These are phyloP conservation scores for Nesidiocoris tenuis DNA, from an alignment of 2,888 invertebrate species.

Conservation along the genomic window DNA sequence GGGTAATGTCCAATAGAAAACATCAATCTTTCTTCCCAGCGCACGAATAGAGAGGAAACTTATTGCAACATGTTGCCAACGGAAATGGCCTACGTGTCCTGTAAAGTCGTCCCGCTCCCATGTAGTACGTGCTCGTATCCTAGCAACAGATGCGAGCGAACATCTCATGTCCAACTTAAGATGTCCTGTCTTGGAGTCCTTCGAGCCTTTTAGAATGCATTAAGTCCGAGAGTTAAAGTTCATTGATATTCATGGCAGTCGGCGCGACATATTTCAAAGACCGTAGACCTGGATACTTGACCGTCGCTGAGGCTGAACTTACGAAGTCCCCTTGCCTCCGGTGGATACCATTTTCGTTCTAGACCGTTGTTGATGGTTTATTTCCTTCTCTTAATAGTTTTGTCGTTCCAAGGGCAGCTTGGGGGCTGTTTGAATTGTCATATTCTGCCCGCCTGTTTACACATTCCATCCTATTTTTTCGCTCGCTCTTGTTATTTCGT, in stretches of 20 bases:
- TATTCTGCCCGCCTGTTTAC: too few relatives aligned
- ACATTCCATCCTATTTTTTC: too few relatives aligned
- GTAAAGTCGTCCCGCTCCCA: not conserved
- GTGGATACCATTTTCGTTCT: too few relatives aligned
- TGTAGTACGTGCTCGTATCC: not conserved
- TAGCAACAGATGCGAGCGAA: constrained; percentile 11
- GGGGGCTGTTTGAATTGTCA: too few relatives aligned
- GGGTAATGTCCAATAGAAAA: too few relatives aligned
- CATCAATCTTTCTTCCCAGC: too few relatives aligned
- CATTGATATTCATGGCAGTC: constrained; percentile 8
- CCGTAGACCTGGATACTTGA: not conserved
- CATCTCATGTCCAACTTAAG: not conserved
- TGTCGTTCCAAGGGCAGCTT: too few relatives aligned
- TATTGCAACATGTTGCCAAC: not conserved
- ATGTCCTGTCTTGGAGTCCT: not conserved
- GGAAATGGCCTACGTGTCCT: constrained; percentile 7
- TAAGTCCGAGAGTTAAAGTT: constrained; percentile 4
- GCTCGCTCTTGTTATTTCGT: too few relatives aligned
- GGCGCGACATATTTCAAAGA: constrained; percentile 1
- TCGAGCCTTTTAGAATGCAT: constrained; percentile 11
- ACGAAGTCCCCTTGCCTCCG: too few relatives aligned
- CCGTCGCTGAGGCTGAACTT: not conserved
- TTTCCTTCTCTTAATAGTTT: too few relatives aligned
- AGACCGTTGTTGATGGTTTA: too few relatives aligned
- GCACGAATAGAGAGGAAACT: too few relatives aligned